Evolutionary conservation across 2,888 invertebrate genomes (phyloP), one percentile per base, ranked within the genome.

Genomic region (Acleris emargana): DNA sequence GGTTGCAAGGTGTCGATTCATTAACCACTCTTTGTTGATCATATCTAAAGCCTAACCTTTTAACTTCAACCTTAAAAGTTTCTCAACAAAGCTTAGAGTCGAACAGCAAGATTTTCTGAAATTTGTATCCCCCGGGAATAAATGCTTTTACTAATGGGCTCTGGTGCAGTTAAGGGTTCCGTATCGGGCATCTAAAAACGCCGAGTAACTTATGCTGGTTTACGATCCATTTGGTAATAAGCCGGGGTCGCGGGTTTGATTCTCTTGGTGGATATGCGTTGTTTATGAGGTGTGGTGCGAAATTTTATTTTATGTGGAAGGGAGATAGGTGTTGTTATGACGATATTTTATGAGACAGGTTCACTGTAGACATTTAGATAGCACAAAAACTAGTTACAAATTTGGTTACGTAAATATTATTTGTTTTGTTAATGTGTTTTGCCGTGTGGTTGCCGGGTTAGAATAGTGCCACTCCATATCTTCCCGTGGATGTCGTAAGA

Each of bases 101-200:
- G 13, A 25, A 16, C 49, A n/a, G 28, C 38, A 7, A 1, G 13
- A 3, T 42, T 42, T 49, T 38, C 22, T 49, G 52, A 61, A 50
- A 45, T 32, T 49, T 58, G 50, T 54, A 63, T 64, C 67, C 64
- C 67, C 57, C 58, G 70, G 68, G 69, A 69, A 71, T 70, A 71
- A 71, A 71, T 69, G 67, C 61, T 66, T 50, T 64, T 67, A 69
- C 71, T 70, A 72, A 72, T 72, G 71, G 70, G 51, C 52, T 38
- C 22, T 57, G 45, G 17, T 42, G 63, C 52, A 58, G 63, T 58
- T 67, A 57, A 68, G 64, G 64, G 68, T 18, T 58, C 51, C 38
- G 52, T 66, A 66, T 66, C 66, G 20, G 57, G 51, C 32, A 66
- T 66, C 66, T 66, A 57, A 66, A 66, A 66, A 66, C 60, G 57